Base-by-base conservation (phyloP, 1,140 invertebrate species). In the Coptotermes formosanus region DNA sequence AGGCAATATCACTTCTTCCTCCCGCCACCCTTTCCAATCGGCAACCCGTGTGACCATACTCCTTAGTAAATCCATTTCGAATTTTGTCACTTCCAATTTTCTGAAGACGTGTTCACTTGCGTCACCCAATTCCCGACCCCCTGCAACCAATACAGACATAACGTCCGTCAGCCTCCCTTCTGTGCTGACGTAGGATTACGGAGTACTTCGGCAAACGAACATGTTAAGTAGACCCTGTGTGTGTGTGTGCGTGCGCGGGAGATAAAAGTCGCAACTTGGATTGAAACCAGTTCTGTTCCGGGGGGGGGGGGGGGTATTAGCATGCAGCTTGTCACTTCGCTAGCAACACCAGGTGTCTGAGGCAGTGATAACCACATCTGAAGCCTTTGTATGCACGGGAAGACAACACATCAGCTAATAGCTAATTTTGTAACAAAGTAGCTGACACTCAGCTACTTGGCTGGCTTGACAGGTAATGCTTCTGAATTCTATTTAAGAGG, bases 21-120 rank as follows among this genome's bases (percentile, higher is more conserved):
- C 30, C n/a, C 64, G 3, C 14, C 25, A n/a, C 14, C 64, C 25
- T n/a, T 75, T 30, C 64, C 25, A 75, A 30, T 75, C 2, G 64
- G 7, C 25, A 75, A 75, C 25, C 64, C 64, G 25, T 75, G 64
- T 75, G 64, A 75, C 64, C 64, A 16, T 75, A n/a, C n/a, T 30
- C 64, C n/a, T 75, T 75, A n/a, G 30, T 75, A 75, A 75, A n/a
- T 75, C 64, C 64, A 30, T 75, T 75, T 25, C 25, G 64, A 75
- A 75, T 75, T 75, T 75, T 75, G 64, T 75, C 64, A 75, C n/a
- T 75, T 75, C 64, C 64, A 75, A 75, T 75, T 75, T 75, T 75
- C 64, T 75, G 64, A 30, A 75, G 64, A 30, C 64, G 64, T 75
- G 64, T 75, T 75, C 64, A 75, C 64, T 75, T 12, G n/a, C 64